These are phyloP conservation scores for Agrochola macilenta DNA, from an alignment of 2,888 invertebrate species.

Conservation along the genomic window DNA sequence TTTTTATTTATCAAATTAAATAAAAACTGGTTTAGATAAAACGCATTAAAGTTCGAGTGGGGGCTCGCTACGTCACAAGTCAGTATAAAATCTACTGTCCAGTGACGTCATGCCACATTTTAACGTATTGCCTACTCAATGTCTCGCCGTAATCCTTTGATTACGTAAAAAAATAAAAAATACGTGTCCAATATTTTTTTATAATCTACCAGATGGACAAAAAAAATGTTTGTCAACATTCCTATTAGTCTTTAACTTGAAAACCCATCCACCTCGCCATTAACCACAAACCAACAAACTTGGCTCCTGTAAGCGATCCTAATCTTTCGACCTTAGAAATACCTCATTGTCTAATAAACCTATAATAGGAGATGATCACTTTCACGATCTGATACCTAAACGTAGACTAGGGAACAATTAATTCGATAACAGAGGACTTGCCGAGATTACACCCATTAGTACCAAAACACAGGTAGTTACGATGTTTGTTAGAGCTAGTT, in stretches of 20 bases:
- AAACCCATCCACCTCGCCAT: conserved; percentile 2
- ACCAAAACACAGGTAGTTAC: conserved; percentile 16
- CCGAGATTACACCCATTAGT: conserved; percentile 45
- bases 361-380: conserved; percentile 41
- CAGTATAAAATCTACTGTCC: too few relatives aligned
- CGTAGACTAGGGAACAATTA: conserved; percentile 41
- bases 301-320: conserved; percentile 25
- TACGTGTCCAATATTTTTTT: too few relatives aligned
- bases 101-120: too few relatives aligned
- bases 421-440: conserved; percentile 41
- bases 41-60: too few relatives aligned
- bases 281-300: conserved; percentile 16
- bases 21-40: too few relatives aligned
- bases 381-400: conserved; percentile 37
- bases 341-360: conserved; percentile 29
- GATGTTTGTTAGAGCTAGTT: conserved; percentile 37
- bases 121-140: too few relatives aligned
- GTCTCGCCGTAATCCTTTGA: too few relatives aligned
- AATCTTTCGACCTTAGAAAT: conserved; percentile 35
- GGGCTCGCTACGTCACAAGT: too few relatives aligned
- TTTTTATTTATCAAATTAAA: too few relatives aligned
- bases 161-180: too few relatives aligned
- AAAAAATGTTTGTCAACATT: too few relatives aligned
- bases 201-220: too few relatives aligned
- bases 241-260: not conserved